Conservation (phyloP, 2,797 vertebrate species). For the Chiloscyllium punctatum region DNA sequence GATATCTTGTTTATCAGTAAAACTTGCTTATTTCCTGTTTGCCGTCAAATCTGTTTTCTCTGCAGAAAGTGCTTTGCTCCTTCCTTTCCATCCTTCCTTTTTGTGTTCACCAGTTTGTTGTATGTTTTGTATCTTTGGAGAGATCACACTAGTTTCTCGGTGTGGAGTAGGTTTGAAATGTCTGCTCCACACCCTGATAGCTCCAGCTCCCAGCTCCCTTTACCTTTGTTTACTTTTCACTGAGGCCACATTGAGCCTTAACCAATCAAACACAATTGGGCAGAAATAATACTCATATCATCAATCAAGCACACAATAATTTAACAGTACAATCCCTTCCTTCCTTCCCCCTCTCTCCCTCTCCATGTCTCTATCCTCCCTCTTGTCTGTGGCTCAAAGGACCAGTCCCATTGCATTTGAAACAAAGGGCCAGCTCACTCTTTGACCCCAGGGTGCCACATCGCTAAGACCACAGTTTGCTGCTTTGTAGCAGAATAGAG, state of each 20-base stretch:
- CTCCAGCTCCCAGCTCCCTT: not conserved
- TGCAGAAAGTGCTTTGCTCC: not conserved
- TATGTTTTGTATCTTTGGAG: no score
- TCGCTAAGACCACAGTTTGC: not conserved
- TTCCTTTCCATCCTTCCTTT: no score
- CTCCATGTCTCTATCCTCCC: no score
- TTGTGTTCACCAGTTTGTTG: not conserved
- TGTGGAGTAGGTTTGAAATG: no score
- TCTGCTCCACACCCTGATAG: no score
- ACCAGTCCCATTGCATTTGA: not conserved
- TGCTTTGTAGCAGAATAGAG: not conserved
- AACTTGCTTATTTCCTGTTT: not conserved
- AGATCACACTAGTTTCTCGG: no score
- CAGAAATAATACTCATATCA: no score
- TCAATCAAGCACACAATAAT: no score
- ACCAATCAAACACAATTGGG: no score
- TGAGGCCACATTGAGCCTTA: no score
- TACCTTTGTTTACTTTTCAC: no score
- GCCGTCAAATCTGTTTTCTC: not conserved
- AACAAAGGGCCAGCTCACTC: not conserved
- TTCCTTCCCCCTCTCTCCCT: not conserved
- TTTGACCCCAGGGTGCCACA: not conserved
- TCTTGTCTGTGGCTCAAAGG: not conserved
- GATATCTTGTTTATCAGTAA: conserved; percentile 26
- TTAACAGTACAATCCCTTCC: not conserved